Percentiles rank a stretch among this genome's conserved stretches.
Conservation (phyloP, 2,888 invertebrate species). For the Limnephilus lunatus region DNA sequence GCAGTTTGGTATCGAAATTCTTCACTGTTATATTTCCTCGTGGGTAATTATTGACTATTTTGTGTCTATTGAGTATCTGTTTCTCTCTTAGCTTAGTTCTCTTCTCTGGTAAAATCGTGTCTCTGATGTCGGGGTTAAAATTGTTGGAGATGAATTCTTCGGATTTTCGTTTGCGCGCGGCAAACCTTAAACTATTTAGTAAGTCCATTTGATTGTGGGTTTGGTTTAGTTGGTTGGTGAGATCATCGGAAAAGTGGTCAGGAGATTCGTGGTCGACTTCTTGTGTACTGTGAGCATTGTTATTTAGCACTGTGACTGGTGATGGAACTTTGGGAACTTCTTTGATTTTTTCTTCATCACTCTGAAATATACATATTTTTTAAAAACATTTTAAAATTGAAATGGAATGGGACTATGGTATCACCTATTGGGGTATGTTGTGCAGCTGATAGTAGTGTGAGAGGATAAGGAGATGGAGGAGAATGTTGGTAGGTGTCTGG, state of each 20-base stretch:
- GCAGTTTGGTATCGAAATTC: constrained; percentile 51
- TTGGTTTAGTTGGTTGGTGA: constrained; percentile 41
- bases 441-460: no score
- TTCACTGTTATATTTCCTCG: constrained; percentile 52
- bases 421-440: neutral
- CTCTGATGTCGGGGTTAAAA: constrained; percentile 69
- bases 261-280: constrained; percentile 36
- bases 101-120: constrained; percentile 70
- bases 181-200: constrained; percentile 75
- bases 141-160: constrained; percentile 75
- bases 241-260: constrained; percentile 50
- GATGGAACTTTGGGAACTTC: constrained; percentile 71
- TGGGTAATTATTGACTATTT: constrained; percentile 66
- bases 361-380: constrained; percentile 53
- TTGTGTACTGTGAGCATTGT: constrained; percentile 68
- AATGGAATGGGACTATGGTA: no score
- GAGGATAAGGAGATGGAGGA: no score
- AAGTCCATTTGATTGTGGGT: constrained; percentile 71
- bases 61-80: constrained; percentile 69
- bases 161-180: constrained; percentile 75
- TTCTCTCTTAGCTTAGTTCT: constrained; percentile 74
- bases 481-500: no score
- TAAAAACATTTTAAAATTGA: no score
- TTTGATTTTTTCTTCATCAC: constrained; percentile 71
- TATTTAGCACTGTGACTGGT: constrained; percentile 69